Evolutionary conservation across 2,888 invertebrate genomes (phyloP), one percentile per base, ranked within the genome.

Genomic region (Seira ritae): DNA sequence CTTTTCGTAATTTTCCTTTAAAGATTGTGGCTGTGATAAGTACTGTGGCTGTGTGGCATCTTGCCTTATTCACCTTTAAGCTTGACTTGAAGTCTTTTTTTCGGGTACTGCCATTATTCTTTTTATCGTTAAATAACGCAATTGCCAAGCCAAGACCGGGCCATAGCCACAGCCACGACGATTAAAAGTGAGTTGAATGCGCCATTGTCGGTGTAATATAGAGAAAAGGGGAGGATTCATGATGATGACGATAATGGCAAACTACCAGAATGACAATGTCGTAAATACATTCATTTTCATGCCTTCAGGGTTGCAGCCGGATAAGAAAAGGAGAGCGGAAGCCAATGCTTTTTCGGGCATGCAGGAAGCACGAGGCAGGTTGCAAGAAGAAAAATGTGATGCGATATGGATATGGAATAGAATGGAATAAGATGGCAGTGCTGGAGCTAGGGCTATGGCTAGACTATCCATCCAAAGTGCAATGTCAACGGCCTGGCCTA

Each of bases 181-280:
- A 50, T 50, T 50, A 50, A 50, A 50, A 50, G 17, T 50, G 17
- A 50, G 50, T 50, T 50, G 15, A n/a, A 50, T 50, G 50, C 50
- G 3, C 50, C 17, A 50, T 50, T 50, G 17, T n/a, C 50, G 12
- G 3, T 50, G 15, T 15, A 20, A 22, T 50, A 37, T 55, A 1
- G n/a, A 12, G 60, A 12, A 70, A 60, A 20, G 24, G 72, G 31
- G 74, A 75, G 6, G 62, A 67, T 77, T n/a, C 55, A 68, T 31
- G 68, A 22, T 60, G 42, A 71, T 71, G 65, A 65, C 17, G 70
- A 73, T 17, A 55, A 81, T 46, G 60, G 55, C 46, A 81, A 75
- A 20, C 67, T 62, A 37, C 67, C 72, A 80, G 80, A 74, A 80
- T 80, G 80, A 80, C 74, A 80, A 74, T 74, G 68, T n/a, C n/a